A percentile compares a stretch with the other conserved stretches of the same genome.
Evolutionary conservation across 2,797 vertebrate genomes (phyloP).

Genomic region (Steatocranus sp.): DNA sequence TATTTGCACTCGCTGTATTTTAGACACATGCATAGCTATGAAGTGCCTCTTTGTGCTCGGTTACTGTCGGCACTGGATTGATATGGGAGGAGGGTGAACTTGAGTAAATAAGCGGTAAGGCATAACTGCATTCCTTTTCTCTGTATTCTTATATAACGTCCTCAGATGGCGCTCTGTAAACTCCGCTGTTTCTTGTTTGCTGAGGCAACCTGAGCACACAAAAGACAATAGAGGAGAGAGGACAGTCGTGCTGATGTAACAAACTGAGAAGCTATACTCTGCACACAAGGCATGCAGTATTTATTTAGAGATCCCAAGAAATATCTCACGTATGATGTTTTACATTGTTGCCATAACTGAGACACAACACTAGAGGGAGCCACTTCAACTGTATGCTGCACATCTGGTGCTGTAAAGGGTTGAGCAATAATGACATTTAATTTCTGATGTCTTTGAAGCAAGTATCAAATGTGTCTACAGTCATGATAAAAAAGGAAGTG

Average conservation of each 20-base stretch:
- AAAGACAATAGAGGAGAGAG: not conserved
- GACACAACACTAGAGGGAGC: not conserved
- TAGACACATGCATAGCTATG: slow-evolving; percentile 26
- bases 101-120: slow-evolving; percentile 39
- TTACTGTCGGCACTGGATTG: slow-evolving; percentile 2
- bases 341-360: not conserved
- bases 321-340: not conserved
- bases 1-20: not conserved
- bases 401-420: not conserved
- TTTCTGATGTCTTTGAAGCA: not conserved
- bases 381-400: not conserved
- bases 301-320: not conserved
- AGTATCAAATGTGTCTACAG: not conserved
- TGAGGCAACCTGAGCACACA: slow-evolving; percentile 58
- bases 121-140: slow-evolving; percentile 21
- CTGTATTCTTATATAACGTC: slow-evolving; percentile 37
- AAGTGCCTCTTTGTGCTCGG: not conserved
- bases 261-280: not conserved
- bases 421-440: not conserved
- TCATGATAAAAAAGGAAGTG: not conserved
- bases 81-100: slow-evolving; percentile 35
- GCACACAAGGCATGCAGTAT: not conserved
- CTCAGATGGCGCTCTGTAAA: slow-evolving; percentile 55
- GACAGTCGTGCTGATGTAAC: not conserved
- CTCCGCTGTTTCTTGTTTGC: slow-evolving; percentile 69